Base-by-base conservation (phyloP, 2,113 vertebrate genomes). In the Hippopotamus amphibius region DNA sequence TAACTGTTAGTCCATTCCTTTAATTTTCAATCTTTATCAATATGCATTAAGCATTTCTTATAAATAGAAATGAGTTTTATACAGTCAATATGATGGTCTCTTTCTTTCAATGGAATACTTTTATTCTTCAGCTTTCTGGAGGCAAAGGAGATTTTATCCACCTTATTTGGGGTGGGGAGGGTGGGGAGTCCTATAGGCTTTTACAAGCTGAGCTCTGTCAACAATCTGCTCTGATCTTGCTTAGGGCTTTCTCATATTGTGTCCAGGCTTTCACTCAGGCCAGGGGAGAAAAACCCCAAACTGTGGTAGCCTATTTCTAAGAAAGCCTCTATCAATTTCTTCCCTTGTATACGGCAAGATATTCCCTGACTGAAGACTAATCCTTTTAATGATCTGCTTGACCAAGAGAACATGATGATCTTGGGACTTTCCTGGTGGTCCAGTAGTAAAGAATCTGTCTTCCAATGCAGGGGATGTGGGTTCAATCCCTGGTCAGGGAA, bases 21-120 rank as follows among this genome's bases (percentile, higher is more conserved):
- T 59, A 33, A 43, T 77, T 82, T 91, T 69, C n/a, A 93, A n/a
- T 93, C 17, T 86, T 65, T 71, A 86, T 66, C 21, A 95, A 82
- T 65, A 21, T 68, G 4, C 9, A n/a, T 30, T 92, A 90, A 59
- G 24, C 30, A 26, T 66, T 88, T 95, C 69, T 41, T 63, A 61
- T 43, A 90, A 28, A 90, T 1, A 59, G 15, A 92, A 57, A 22
- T 83, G 26, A 33, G 9, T 9, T 84, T 69, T 90, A 37, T 16
- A 85, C 50, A 12, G 50, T 50, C 71, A 85, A 69, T 30, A 50
- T 21, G 12, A 72, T 65, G 76, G 61, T 28, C 16, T 55, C 21
- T 82, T 72, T 55, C 21, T 82, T 72, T 48, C 24, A 87, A 59
- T n/a, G 28, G 61, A 77, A 79, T 2, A 86, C 21, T 86, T 86